Evolutionary conservation across 2,888 invertebrate genomes (phyloP), one percentile per base, ranked within the genome.

Genomic region (Spilosoma lubricipeda): DNA sequence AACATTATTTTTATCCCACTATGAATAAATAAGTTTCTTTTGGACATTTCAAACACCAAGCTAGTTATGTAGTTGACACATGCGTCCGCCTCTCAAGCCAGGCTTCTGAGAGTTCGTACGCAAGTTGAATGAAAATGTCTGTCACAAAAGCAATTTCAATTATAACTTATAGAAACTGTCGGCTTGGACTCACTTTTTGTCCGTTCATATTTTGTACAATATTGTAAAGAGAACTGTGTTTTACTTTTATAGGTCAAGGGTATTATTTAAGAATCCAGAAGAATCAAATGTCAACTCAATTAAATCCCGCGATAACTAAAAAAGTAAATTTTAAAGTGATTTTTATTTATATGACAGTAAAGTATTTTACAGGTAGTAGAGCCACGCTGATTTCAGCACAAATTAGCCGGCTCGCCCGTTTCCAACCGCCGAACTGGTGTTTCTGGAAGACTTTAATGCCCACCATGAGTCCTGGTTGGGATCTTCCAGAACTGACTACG

Each of bases 141-240:
- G 36, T 65, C 48, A 70, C 67, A 70, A 72, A 71, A 59, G 39
- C 42, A 20, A 56, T 45, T 66, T 74, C 59, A 74, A 59, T 68
- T 67, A 72, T 70, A 72, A 78, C 70, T 78, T 76, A 78, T 67
- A 68, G 76, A 67, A 72, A 65, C 72, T 72, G 69, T 15, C 42
- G 42, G 3, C 27, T 27, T 39, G 65, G 4, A 5, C 20, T 5
- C 23, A 66, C 20, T 69, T 64, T 52, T 48, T 42, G 27, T 11
- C 27, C 56, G 30, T n/a, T 48, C 3, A 18, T n/a, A 13, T 67
- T 42, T 48, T 45, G 42, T 23, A 1, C 15, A 36, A 36, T 52
- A 42, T 42, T 45, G 15, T 45, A 45, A 45, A 15, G 11, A 23
- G 30, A 15, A 4, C 15, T 15, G 5, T 59, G 27, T 27, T 30